These are phyloP conservation scores for Tonatia bakeri DNA, from an alignment of 2,113 vertebrate genomes.

Conservation along the genomic window DNA sequence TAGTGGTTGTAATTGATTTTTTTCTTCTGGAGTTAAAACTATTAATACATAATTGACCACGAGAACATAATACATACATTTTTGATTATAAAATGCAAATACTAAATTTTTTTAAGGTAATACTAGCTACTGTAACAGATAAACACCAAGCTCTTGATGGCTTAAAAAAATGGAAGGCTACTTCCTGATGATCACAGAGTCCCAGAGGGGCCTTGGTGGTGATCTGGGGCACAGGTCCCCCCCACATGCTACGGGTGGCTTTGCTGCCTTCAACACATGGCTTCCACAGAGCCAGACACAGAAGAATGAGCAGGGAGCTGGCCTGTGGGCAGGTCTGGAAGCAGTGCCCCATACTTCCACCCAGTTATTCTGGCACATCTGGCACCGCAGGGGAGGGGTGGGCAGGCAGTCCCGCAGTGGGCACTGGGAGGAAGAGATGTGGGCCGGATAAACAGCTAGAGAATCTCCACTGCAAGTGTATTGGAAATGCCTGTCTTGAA, in stretches of 20 bases:
- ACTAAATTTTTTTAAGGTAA: background rate
- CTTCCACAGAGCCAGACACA: background rate
- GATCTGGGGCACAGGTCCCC: background rate
- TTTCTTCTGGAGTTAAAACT: background rate
- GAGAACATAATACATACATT: background rate
- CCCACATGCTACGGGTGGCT: background rate
- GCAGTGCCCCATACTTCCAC: background rate
- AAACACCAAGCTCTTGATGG: background rate
- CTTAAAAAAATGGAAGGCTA: background rate
- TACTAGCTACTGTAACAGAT: background rate
- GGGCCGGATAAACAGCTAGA: background rate
- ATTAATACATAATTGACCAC: background rate
- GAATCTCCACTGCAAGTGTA: background rate
- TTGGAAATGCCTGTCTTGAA: background rate
- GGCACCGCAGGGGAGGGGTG: background rate
- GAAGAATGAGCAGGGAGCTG: background rate
- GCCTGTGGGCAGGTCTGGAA: background rate
- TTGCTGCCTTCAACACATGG: background rate
- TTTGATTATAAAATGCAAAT: constrained; percentile 6
- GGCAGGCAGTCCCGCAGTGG: background rate
- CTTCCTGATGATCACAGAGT: background rate
- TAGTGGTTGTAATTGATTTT: background rate
- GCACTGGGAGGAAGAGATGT: too few species aligned
- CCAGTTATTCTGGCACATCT: background rate
- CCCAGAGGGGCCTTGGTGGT: background rate